Conservation (phyloP, 2,797 vertebrate genomes). For the Choloepus didactylus region DNA sequence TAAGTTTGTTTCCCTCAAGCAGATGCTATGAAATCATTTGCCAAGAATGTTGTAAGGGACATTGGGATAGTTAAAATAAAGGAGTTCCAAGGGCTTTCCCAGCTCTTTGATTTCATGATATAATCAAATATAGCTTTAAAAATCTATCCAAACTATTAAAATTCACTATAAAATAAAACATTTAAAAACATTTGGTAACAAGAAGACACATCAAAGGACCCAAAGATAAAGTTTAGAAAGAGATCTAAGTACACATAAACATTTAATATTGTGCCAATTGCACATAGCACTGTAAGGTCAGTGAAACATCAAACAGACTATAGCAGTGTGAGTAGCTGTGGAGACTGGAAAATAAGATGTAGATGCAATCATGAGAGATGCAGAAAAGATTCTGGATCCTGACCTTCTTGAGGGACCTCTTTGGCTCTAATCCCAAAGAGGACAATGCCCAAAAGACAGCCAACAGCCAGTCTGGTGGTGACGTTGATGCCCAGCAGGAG, state of each 20-base stretch:
- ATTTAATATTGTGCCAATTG: not conserved
- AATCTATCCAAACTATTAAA: not conserved
- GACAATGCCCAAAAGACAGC: not conserved
- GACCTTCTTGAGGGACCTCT: not conserved
- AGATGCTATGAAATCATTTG: not conserved
- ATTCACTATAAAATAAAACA: not conserved
- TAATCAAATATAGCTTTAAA: not conserved
- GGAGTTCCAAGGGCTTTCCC: not conserved
- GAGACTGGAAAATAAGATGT: not conserved
- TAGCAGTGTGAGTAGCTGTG: not conserved
- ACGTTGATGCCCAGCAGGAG: too few relatives aligned
- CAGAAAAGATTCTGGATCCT: not conserved
- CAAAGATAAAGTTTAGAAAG: not conserved
- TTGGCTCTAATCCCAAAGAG: not conserved
- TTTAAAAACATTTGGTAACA: not conserved
- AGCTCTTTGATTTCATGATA: not conserved
- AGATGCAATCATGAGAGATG: not conserved
- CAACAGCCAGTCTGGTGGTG: not conserved
- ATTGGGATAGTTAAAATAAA: not conserved
- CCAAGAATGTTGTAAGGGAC: not conserved
- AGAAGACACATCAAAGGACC: not conserved
- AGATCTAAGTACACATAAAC: not conserved
- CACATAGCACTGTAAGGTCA: too few relatives aligned
- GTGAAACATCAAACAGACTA: not conserved
- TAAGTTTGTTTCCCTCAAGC: not conserved